Base-by-base conservation (phyloP, 1,140 invertebrate species). In the Plodia interpunctella region DNA sequence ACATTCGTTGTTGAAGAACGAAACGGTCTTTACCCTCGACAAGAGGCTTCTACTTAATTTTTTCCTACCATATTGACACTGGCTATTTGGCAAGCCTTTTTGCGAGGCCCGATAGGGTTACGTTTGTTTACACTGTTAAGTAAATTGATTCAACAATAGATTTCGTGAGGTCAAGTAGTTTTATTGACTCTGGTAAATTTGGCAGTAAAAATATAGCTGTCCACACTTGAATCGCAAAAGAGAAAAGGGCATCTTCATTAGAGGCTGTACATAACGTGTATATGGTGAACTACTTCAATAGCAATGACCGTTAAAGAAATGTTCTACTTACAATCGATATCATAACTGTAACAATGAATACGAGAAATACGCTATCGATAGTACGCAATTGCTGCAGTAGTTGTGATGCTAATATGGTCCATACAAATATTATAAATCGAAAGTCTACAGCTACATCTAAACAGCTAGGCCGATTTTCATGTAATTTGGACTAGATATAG, bases 81-180 rank as follows among this genome's bases (percentile, higher is more conserved):
- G 69, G 57, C 70, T 84, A 65, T 81, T 80, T 79, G 78, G 62
- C 50, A 65, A 81, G 72, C 64, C 73, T 80, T 78, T 77, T 83
- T 76, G 78, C 77, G 68, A 76, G 81, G 81, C 80, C 73, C 72
- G 68, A 70, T 82, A 74, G 80, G 81, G 78, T 81, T 85, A 66
- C 69, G 62, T 65, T 50, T 79, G 66, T 85, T 82, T 76, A 73
- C 70, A 74, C 59, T 76, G 62, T 68, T 70, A 66, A 76, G 70
- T 82, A 65, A 78, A 81, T 80, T 74, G 64, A 73, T 74, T 69
- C 59, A 65, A 44, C 38, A 44, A 44, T 44, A 44, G 38, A 44
- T 15, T 44, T 13, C 21, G 30, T 32, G 30, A 55, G 52, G 18
- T 60, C 51, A 21, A 61, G 49, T 57, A 53, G 9, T 56, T 25